Evolutionary conservation across 2,797 vertebrate genomes (phyloP).

Genomic region (Gymnoscopelus microlampas): DNA sequence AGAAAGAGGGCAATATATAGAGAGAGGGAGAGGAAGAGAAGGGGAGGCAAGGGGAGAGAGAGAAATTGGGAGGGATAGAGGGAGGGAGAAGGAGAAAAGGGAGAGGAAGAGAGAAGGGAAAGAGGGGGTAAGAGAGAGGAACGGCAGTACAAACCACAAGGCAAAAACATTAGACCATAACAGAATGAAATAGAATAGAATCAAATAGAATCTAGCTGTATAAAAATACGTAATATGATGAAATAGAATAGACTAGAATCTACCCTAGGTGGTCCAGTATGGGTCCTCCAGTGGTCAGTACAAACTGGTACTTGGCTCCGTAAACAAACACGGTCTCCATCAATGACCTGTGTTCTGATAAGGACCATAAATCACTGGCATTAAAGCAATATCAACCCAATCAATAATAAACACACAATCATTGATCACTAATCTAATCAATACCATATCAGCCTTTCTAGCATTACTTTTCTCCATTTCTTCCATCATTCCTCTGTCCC

Average conservation of each 20-base stretch:
- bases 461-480: no score
- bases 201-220: background rate
- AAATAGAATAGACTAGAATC: constrained; percentile 18
- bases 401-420: background rate
- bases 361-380: constrained; percentile 18
- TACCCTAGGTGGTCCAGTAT: constrained; percentile 88
- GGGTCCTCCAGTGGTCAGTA: constrained; percentile 88
- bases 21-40: background rate
- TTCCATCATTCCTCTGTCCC: background rate
- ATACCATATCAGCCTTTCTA: no score
- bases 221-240: background rate
- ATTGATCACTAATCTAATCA: no score
- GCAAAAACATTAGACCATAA: background rate
- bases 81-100: background rate
- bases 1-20: background rate
- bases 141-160: background rate
- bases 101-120: background rate
- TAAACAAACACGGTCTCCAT: constrained; percentile 97
- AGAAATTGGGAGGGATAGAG: no score
- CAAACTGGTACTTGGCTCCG: constrained; percentile 90
- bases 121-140: background rate
- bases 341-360: constrained; percentile 89
- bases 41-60: background rate
- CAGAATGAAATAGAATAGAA: background rate
- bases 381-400: constrained; percentile 4